phyloP scores from a whole-genome alignment of 2,888 invertebrate species.

The Eupithecia vulgata region DNA sequence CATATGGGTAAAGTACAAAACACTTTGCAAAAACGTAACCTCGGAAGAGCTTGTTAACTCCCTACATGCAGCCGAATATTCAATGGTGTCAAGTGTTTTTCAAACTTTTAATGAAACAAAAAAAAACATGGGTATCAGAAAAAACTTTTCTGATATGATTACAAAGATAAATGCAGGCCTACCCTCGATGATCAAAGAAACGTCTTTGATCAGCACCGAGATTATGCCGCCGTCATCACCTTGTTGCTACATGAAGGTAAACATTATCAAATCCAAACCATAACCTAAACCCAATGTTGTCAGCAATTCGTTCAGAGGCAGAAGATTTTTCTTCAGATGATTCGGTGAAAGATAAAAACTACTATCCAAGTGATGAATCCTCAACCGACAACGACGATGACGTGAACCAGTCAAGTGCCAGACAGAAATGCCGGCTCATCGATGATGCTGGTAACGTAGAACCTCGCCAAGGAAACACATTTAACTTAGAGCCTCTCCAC shows the following conservation, averaged over 20 bases:
- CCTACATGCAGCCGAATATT: constrained; percentile 12
- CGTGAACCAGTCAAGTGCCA: constrained; percentile 7
- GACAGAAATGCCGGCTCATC: constrained; percentile 7
- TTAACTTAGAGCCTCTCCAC: constrained; percentile 11
- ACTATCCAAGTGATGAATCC: constrained; percentile 4
- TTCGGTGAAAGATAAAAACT: constrained; percentile 14
- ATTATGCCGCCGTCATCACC: constrained; percentile 16
- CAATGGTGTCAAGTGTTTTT: constrained; percentile 5
- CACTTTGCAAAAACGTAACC: constrained; percentile 10
- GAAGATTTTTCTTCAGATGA: constrained; percentile 16
- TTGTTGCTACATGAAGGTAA: constrained; percentile 9
- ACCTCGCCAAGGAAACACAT: constrained; percentile 8
- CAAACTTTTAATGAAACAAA: constrained; percentile 13
- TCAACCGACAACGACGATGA: constrained; percentile 15
- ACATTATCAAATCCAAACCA: constrained; percentile 7
- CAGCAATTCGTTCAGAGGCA: constrained; percentile 1
- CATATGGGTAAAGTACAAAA: neutral
- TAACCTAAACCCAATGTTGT: neutral
- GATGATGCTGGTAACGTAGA: constrained; percentile 2
- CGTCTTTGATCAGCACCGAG: constrained; percentile 9
- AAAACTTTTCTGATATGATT: constrained; percentile 2
- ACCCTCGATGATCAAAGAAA: constrained; percentile 1
- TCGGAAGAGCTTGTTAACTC: constrained; percentile 13
- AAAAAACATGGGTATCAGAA: constrained; percentile 2
- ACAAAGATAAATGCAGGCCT: no score